Evolutionary conservation across 64 coral and sea anemone species (phyloP), one percentile per base, ranked within the genome.

Genomic region (Stylophora pistillata): DNA sequence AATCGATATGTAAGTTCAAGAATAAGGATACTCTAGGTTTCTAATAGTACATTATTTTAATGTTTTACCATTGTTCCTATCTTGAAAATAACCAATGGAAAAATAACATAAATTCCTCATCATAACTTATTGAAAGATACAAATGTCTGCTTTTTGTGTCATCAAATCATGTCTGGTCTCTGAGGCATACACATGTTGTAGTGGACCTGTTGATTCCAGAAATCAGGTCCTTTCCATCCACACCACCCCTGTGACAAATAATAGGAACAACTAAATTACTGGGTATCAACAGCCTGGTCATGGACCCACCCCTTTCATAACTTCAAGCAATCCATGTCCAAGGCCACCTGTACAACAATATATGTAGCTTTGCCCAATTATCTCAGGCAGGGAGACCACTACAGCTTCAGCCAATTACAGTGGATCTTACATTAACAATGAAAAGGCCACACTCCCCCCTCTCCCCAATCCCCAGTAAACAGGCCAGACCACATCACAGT

Each of bases 131-230:
- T 60, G 23, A 74, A 25, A 59, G 27, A 37, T 61, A 56, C 30
- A 55, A 33, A 76, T 58, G 33, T 54, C 37, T 47, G 7, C 37
- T 47, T 3, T 84, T 25, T 82, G 2, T n/a, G 14, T 55, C n/a
- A 60, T 86, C 83, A 98, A 16, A 99, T 85, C 87, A 93, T 89
- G 25, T 93, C 97, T 72, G 87, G 97, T 88, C 93, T 95, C 73
- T 99, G 97, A 47, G 97, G 97, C 93, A 99, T 99, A 85, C 97
- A 99, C 87, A 99, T 92, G 73, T 99, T 99, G 70, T 99, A 99
- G 23, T 99, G 90, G 13, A 94, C 97, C 88, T 92, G 93, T 74
- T 99, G 97, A 82, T 99, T 95, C 97, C 97, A 99, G 59, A 99
- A 99, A 72, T 83, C 82, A 7, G 94, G 87, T 6, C 90, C 88